A percentile compares a stretch with the other conserved stretches of the same genome.
Conservation (phyloP, 53 echinoderm and acorn worm genomes). For the Henricia sp. region DNA sequence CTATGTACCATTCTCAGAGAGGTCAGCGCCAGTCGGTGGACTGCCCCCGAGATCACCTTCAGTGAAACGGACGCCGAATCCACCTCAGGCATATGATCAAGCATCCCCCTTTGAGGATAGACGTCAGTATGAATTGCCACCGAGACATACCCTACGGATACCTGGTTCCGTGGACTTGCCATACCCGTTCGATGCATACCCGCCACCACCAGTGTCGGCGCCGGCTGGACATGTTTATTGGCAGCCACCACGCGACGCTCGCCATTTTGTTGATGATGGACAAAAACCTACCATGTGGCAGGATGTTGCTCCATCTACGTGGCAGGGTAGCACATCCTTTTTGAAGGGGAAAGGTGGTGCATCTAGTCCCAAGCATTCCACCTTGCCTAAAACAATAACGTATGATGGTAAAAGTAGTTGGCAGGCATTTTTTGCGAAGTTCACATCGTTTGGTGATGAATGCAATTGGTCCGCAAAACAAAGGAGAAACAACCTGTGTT, state of each 20-base stretch:
- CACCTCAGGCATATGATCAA: not conserved
- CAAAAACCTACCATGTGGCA: not conserved
- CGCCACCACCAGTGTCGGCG: constrained; percentile 6
- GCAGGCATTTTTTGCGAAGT: constrained; percentile 36
- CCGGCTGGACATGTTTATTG: not conserved
- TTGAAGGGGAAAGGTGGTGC: not conserved
- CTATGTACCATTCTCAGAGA: constrained; percentile 8
- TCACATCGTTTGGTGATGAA: constrained; percentile 12
- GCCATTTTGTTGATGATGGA: not conserved
- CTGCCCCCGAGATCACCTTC: not conserved
- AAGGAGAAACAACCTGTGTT: constrained; percentile 21
- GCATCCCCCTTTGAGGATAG: not conserved
- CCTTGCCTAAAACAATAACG: constrained; percentile 46
- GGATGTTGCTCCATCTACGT: not conserved
- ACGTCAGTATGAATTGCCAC: not conserved
- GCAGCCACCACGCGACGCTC: not conserved
- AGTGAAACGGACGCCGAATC: not conserved
- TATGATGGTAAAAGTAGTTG: constrained; percentile 54
- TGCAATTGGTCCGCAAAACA: constrained; percentile 7
- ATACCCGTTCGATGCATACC: constrained; percentile 18
- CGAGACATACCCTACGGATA: not conserved
- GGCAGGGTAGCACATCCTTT: not conserved
- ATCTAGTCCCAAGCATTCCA: not conserved
- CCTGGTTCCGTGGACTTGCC: not conserved
- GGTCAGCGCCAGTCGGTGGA: not conserved